phyloP scores from a whole-genome alignment of 1,140 invertebrate species.

The Helicoverpa armigera region DNA sequence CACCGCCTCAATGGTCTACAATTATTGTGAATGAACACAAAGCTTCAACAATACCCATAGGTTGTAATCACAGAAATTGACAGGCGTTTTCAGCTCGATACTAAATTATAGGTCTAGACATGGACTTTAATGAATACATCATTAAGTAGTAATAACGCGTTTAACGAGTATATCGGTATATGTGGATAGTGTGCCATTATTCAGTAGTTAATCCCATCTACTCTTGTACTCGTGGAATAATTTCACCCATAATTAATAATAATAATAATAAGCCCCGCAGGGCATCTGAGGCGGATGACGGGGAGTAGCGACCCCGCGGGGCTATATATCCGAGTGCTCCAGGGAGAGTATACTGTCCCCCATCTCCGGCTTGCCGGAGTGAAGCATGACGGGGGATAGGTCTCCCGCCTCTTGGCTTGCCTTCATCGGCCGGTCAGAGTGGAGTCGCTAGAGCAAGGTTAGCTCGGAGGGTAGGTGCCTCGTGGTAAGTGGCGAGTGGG shows the following conservation, averaged over 20 bases:
- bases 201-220: conserved; percentile 23
- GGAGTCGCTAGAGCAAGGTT: too few relatives aligned
- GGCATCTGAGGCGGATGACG: too few relatives aligned
- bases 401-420: too few relatives aligned
- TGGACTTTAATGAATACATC: conserved; percentile 38
- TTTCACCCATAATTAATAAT: conserved; percentile 18
- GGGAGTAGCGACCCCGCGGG: too few relatives aligned
- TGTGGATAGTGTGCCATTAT: conserved; percentile 36
- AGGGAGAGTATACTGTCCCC: too few relatives aligned
- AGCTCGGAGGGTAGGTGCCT: too few relatives aligned
- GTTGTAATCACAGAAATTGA: conserved; percentile 58
- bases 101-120: conserved; percentile 44
- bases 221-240: conserved; percentile 23
- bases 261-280: too few relatives aligned
- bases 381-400: too few relatives aligned
- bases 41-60: conserved; percentile 54
- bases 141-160: conserved; percentile 35
- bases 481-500: too few relatives aligned
- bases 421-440: too few relatives aligned
- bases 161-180: conserved; percentile 34
- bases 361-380: too few relatives aligned
- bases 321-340: too few relatives aligned
- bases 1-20: conserved; percentile 67
- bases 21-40: conserved; percentile 67
- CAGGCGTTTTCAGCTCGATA: conserved; percentile 27